Base-by-base conservation (phyloP, 2,888 invertebrate species). In the Selenia dentaria region DNA sequence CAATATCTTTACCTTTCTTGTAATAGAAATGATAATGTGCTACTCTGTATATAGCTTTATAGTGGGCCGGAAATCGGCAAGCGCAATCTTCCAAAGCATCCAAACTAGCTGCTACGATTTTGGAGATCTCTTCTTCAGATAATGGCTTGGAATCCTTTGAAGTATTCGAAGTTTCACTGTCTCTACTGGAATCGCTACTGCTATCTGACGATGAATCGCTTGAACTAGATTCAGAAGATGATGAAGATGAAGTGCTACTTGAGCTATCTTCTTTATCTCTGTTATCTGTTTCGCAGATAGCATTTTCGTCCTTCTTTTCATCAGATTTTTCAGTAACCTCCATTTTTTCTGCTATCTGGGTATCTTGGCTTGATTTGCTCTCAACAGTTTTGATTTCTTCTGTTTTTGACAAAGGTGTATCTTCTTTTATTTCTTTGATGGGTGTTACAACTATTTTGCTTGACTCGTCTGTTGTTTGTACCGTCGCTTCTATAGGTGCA, bases 1-100 rank as follows among this genome's bases (percentile, higher is more conserved):
- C 92, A 14, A 94, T 91, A 68, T 95, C 93, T 67, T 93, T 94
- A 29, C 93, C 92, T 42, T 92, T 91, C 68, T 94, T 94, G 35
- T 94, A 94, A 62, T 94, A 93, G 71, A 95, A 95, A 78, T 95
- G 97, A 67, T 96, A 94, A 75, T 97, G 94, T 1, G 97, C 95
- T 36, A 98, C 85, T 57, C 98, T 93, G 79, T 97, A 98, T 38
- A 97, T 92, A 0, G 98, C 96, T 84, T 98, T 98, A 78, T 98
- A 98, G 81, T 98, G 97, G 62, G 97, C 96, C 0, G 97, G 95
- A 74, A 98, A 96, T 32, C 98, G 92, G 33, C 93, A 92, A 4
- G 96, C 93, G 68, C 98, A 98, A 66, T 96, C 94, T 81, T 96
- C 95, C 54, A 98, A 83, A 18, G 97, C 97, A 67, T 92, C 92